Evolutionary conservation across 2,888 invertebrate genomes (phyloP).

Genomic region (Drosophila pseudotakahashii): DNA sequence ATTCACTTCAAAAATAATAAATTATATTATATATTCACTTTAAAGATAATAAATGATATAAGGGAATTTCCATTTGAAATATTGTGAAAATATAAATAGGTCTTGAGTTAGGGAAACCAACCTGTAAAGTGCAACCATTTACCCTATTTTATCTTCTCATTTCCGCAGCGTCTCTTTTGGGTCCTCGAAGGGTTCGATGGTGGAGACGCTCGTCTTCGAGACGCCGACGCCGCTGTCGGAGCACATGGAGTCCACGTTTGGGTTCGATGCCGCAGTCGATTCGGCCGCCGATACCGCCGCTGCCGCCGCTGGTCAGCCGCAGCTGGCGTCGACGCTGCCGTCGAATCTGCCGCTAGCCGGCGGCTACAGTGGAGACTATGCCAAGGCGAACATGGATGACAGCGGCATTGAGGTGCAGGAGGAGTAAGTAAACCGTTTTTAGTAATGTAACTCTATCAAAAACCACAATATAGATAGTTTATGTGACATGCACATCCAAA

Average conservation of each 20-base stretch:
- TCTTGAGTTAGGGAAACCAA: background rate
- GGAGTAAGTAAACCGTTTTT: slow-evolving; percentile 79
- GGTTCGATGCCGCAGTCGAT: slow-evolving; percentile 73
- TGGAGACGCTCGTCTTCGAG: slow-evolving; percentile 96
- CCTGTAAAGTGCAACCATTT: background rate
- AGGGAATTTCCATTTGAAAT: no score
- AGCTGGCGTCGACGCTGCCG: slow-evolving; percentile 66
- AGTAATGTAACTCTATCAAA: no score
- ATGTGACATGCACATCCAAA: no score
- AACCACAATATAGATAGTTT: no score
- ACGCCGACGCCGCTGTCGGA: slow-evolving; percentile 89
- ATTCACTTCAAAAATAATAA: no score
- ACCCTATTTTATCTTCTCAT: slow-evolving; percentile 20
- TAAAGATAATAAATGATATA: no score
- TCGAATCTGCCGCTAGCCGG: slow-evolving; percentile 62
- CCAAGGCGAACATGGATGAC: slow-evolving; percentile 81
- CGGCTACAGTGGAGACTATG: slow-evolving; percentile 56
- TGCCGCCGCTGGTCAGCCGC: slow-evolving; percentile 68
- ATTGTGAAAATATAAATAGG: no score
- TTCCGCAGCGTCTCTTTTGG: slow-evolving; percentile 94
- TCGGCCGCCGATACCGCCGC: slow-evolving; percentile 27
- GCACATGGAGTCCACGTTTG: slow-evolving; percentile 83
- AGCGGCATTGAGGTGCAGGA: slow-evolving; percentile 84
- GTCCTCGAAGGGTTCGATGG: slow-evolving; percentile 97
- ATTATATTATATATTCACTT: no score